Percentiles rank a stretch among this genome's conserved stretches.
Conservation (phyloP, 1,140 invertebrate species). For the Luehdorfia chinensis region DNA sequence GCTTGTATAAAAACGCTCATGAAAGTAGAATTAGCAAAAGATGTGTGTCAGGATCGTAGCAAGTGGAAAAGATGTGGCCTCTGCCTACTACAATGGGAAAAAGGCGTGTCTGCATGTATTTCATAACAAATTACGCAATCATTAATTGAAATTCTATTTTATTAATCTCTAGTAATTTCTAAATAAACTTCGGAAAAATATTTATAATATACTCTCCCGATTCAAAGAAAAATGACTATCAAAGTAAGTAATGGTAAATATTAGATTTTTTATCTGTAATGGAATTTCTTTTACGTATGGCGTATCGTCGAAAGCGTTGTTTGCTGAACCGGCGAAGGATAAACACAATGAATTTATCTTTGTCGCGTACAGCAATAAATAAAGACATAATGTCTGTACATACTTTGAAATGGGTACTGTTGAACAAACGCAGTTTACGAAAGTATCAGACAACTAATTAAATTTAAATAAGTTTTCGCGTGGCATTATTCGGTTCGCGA, state of each 20-base stretch:
- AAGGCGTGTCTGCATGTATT: no score
- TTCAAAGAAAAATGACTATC: not conserved
- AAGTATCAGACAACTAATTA: not conserved
- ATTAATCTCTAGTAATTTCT: no score
- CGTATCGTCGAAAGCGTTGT: not conserved
- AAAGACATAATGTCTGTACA: conserved; percentile 6
- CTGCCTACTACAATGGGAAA: no score
- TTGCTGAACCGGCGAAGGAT: conserved; percentile 6
- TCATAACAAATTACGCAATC: no score
- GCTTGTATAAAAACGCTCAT: no score
- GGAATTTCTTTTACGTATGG: conserved; percentile 5
- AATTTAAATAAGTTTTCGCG: not conserved
- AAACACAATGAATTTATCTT: conserved; percentile 14
- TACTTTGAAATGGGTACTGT: not conserved
- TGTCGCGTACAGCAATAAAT: conserved; percentile 12
- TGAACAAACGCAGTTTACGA: not conserved
- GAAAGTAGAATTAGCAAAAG: no score
- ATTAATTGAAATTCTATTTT: no score
- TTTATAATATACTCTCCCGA: not conserved
- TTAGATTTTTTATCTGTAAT: conserved; percentile 17
- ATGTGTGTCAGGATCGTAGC: no score
- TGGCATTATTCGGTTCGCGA: no score
- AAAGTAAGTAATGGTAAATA: conserved; percentile 10
- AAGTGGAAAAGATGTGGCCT: no score
- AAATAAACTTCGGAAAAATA: not conserved